phyloP scores from a whole-genome alignment of 2,113 vertebrate species.

The Hydrolagus affinis region DNA sequence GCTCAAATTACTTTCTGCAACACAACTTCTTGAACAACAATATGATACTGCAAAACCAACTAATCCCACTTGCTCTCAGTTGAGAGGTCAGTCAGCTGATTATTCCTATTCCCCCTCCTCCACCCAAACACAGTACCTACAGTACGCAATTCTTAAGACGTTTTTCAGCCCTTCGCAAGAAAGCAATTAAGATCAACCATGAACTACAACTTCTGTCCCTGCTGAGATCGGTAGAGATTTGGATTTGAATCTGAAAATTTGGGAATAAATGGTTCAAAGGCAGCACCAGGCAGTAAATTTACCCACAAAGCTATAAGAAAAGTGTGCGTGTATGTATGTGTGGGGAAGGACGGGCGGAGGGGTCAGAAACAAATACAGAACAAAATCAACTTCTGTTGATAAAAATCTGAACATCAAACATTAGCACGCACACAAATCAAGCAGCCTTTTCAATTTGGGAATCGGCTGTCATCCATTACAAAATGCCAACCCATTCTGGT shows the following conservation, averaged over 20 bases:
- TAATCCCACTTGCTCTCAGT: neutral
- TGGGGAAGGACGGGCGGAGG: too few relatives aligned
- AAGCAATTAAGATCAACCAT: too few relatives aligned
- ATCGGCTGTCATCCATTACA: neutral
- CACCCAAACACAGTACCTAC: too few relatives aligned
- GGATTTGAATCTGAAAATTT: too few relatives aligned
- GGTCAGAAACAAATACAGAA: neutral
- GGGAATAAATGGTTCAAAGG: too few relatives aligned
- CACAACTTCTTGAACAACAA: neutral
- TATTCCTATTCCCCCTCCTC: neutral
- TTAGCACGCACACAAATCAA: neutral
- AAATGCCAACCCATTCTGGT: neutral
- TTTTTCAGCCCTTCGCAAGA: too few relatives aligned
- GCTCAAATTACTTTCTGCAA: neutral
- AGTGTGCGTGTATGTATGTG: too few relatives aligned
- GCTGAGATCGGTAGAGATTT: too few relatives aligned
- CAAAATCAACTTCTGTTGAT: neutral
- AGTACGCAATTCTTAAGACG: too few relatives aligned
- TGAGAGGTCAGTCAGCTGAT: conserved; percentile 1
- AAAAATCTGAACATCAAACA: neutral
- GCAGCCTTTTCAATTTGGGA: neutral
- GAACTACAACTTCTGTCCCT: too few relatives aligned
- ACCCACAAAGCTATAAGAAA: too few relatives aligned
- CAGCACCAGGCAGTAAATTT: too few relatives aligned
- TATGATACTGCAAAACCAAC: neutral